Evolutionary conservation across 1,140 invertebrate genomes (phyloP), one percentile per base, ranked within the genome.

Genomic region (Stegodyphus mimosarum): DNA sequence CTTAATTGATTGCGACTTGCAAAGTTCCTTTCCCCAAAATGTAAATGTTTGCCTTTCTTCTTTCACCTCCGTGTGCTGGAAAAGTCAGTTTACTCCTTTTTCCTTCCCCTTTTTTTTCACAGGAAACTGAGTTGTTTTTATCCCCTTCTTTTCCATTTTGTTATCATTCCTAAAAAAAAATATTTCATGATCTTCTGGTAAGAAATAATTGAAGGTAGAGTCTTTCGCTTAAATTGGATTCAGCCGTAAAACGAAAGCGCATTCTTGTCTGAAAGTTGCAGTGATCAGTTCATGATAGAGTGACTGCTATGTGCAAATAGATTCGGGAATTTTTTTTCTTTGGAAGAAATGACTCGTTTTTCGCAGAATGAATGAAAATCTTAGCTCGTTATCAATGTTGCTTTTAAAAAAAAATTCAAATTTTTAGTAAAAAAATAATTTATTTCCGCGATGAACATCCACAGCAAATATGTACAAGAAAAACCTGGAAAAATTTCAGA

Each of bases 1-100:
- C 81, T 74, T 84, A 75, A 84, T 76, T 84, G 81, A 84, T 84
- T 84, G 51, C 66, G 81, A 75, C 81, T 75, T 66, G 49, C 79
- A 73, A 73, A 73, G 55, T 64, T 71, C 60, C 55, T 13, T 48
- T 64, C 71, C 60, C 60, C 72, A 75, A 70, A 84, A 84, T 84
- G 81, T 75, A 84, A 84, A 84, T 84, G 81, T 84, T 84, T 84
- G 81, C 81, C 17, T 67, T 15, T 17, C 64, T 9, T 18, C 10
- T 67, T 67, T 67, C 17, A 7, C n/a, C 17, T 67, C 15, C 55
- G 55, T 15, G 6, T 7, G 17, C 64, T 67, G 64, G 33, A 33
- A 60, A 81, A 83, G 80, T 83, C 70, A 83, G 70, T 83, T 80
- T 83, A 83, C 49, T 53, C 17, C 13, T 11, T 15, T 73, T 5